These are phyloP conservation scores for Phaethon lepturus DNA, from an alignment of 2,113 vertebrate genomes.

Conservation along the genomic window DNA sequence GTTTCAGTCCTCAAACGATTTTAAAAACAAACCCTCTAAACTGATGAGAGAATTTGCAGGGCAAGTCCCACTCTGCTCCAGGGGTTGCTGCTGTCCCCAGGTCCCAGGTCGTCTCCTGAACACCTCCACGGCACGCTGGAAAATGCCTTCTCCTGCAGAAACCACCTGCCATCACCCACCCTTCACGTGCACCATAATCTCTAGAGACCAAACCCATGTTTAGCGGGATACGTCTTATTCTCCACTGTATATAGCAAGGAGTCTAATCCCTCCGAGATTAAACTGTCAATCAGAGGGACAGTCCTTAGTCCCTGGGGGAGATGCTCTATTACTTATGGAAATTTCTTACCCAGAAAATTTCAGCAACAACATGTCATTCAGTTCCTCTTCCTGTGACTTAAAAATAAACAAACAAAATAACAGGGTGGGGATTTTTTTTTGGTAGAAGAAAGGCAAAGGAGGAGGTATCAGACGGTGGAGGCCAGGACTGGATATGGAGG, in stretches of 20 bases:
- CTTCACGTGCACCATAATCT: not conserved
- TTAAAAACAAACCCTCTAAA: not conserved
- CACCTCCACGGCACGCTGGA: not conserved
- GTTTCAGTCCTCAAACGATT: not conserved
- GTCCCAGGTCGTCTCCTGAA: not conserved
- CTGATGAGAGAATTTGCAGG: not conserved
- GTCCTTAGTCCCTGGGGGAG: not conserved
- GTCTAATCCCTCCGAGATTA: not conserved
- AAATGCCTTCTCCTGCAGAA: not conserved
- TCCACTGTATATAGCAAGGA: not conserved
- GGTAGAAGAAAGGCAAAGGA: not conserved
- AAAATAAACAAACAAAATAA: not conserved
- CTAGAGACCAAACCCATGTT: not conserved
- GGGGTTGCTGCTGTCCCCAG: not conserved
- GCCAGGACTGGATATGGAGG: not conserved
- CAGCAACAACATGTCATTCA: not conserved
- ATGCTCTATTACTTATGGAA: not conserved
- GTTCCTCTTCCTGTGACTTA: not conserved
- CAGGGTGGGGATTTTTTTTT: not conserved
- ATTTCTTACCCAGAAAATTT: not conserved
- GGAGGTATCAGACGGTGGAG: not conserved
- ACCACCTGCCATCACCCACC: not conserved
- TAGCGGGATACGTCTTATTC: not conserved
- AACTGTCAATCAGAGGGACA: not conserved
- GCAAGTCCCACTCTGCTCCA: not conserved